Base-by-base conservation (phyloP, 2,113 vertebrate species). In the Orientallactaga bullata region DNA sequence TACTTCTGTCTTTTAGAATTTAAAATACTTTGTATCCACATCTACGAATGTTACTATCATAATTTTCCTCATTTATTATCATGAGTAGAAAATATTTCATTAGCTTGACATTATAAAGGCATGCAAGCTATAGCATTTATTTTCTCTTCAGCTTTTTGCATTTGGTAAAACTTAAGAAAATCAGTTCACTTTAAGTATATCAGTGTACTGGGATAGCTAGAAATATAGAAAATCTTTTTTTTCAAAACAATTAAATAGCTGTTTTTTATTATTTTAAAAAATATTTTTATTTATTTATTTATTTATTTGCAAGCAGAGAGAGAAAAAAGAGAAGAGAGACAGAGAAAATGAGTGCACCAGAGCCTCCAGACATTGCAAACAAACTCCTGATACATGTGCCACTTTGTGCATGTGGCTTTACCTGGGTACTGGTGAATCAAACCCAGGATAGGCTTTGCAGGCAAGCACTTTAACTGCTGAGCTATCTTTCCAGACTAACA, bases 21-120 rank as follows among this genome's bases (percentile, higher is more conserved):
- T 39, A 55, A 66, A 60, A 72, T 1, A 69, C 78, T 88, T 47
- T 78, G 26, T 58, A 85, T 72, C 72, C 30, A 85, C 58, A 68
- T 60, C 15, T 92, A 65, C 88, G 32, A 32, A 12, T 90, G 60
- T 77, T 88, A 90, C 60, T 88, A 84, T 76, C 86, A 23, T 35
- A 60, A 28, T 65, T 73, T 91, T 74, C 84, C 72, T 82, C n/a
- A 90, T 74, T 3, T 18, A 80, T 10, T 89, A 3, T 66, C 30
- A 85, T 65, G 1, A 28, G 9, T 65, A 7, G 30, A 90, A 35
- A 87, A 35, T 37, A 20, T 13, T 87, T 90, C 58, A 10, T 83
- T 77, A 93, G 51, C 13, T 80, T 85, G 39, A 94, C 11, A 74
- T 92, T 89, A 61, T 2, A 92, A 72, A 90, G 85, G 79, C 60